phyloP scores from a whole-genome alignment of 2,797 vertebrate genomes.

The Sebastes hubbsi region DNA sequence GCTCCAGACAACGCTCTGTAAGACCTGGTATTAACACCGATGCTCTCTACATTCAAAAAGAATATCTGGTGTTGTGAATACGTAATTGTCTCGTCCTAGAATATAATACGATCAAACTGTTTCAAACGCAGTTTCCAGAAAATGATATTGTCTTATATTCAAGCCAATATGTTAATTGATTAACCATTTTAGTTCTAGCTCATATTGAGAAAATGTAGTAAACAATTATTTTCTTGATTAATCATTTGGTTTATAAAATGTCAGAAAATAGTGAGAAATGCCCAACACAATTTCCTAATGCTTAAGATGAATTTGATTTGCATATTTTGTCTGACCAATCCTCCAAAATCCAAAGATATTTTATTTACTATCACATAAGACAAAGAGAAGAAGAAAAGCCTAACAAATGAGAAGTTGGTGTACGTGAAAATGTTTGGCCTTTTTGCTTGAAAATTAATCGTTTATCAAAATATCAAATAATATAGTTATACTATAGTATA shows the following conservation, averaged over 20 bases:
- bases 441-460: background rate
- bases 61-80: background rate
- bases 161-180: background rate
- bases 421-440: background rate
- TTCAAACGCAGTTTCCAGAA: background rate
- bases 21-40: too few relatives aligned
- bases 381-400: background rate
- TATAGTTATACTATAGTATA: too few relatives aligned
- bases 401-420: background rate
- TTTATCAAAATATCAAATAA: too few relatives aligned
- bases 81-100: background rate
- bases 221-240: background rate
- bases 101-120: background rate
- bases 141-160: background rate
- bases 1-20: too few relatives aligned
- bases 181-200: background rate
- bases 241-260: background rate
- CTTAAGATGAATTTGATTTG: background rate
- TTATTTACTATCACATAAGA: background rate
- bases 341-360: background rate
- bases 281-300: background rate
- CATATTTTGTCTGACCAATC: background rate
- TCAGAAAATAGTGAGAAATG: background rate
- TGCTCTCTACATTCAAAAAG: background rate
- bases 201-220: background rate